A percentile compares a stretch with the other conserved stretches of the same genome.
These are phyloP conservation scores for Geodia barretti DNA, from an alignment of 37 sponge, comb jelly and placozoan species.

Conservation along the genomic window DNA sequence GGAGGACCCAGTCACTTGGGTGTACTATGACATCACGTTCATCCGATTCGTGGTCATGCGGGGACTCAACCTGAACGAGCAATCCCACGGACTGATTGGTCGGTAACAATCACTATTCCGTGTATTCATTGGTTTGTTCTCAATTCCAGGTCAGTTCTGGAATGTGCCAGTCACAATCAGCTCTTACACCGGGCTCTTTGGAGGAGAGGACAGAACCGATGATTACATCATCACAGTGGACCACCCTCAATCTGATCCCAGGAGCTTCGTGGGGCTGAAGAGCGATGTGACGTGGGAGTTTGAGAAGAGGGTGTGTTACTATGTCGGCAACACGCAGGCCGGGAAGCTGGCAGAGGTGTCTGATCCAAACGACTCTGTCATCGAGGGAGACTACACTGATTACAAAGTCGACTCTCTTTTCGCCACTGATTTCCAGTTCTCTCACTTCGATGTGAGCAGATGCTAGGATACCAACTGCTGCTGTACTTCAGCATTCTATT, in stretches of 20 bases:
- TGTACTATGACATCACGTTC: too few species aligned
- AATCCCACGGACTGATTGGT: slow-evolving; percentile 33
- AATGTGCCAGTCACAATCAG: slow-evolving; percentile 35
- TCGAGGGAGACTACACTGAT: slow-evolving; percentile 47
- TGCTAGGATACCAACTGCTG: too few species aligned
- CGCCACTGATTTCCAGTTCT: slow-evolving; percentile 8
- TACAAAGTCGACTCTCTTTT: slow-evolving; percentile 19
- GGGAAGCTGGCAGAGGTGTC: slow-evolving; percentile 43
- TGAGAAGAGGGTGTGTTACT: slow-evolving; percentile 17
- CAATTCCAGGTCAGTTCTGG: slow-evolving; percentile 62
- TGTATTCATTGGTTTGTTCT: background rate
- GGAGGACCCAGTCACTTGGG: slow-evolving; percentile 10
- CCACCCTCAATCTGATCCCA: slow-evolving; percentile 12
- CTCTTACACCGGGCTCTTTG: background rate
- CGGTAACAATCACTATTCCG: background rate
- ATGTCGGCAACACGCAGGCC: slow-evolving; percentile 53
- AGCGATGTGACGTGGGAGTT: slow-evolving; percentile 43
- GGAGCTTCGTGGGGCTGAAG: slow-evolving; percentile 35
- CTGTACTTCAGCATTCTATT: too few species aligned
- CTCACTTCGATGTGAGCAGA: background rate
- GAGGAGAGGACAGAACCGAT: background rate
- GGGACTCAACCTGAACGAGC: slow-evolving; percentile 10
- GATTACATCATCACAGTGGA: slow-evolving; percentile 31
- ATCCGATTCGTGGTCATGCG: slow-evolving; percentile 5
- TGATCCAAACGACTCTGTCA: slow-evolving; percentile 58